Evolutionary conservation across 2,888 invertebrate species (phyloP).

Genomic region (Sphaeridia pumilis): DNA sequence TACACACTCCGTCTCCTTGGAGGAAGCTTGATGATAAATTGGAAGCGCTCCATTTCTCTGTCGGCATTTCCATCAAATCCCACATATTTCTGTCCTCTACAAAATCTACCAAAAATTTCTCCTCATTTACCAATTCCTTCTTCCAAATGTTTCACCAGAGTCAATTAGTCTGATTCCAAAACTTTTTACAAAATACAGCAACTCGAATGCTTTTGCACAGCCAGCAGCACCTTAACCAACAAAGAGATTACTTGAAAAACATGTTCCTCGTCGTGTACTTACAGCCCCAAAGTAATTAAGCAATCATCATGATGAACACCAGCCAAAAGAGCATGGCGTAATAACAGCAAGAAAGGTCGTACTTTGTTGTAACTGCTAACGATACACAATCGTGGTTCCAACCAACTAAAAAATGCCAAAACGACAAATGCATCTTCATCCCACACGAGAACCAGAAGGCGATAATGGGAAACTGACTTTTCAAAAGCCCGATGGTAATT

Average conservation of each 20-base stretch:
- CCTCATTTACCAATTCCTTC: neutral
- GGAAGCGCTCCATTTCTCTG: conserved; percentile 18
- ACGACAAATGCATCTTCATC: too few species aligned
- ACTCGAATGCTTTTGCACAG: neutral
- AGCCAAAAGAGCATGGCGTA: too few species aligned
- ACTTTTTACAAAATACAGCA: neutral
- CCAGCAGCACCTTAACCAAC: too few species aligned
- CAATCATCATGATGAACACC: conserved; percentile 14
- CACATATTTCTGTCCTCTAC: neutral
- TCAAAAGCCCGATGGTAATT: neutral
- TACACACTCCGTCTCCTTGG: too few species aligned
- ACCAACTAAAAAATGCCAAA: too few species aligned
- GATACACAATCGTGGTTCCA: too few species aligned
- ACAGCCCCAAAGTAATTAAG: conserved; percentile 8
- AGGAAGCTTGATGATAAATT: conserved; percentile 15
- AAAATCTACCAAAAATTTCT: neutral
- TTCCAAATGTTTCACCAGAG: neutral
- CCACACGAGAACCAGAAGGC: too few species aligned
- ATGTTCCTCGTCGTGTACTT: neutral
- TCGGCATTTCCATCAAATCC: conserved; percentile 19
- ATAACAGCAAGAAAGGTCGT: too few species aligned
- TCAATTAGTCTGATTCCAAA: conserved; percentile 1
- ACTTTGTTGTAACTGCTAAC: too few species aligned
- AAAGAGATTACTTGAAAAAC: neutral
- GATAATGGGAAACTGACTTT: conserved; percentile 4